These are phyloP conservation scores for Osmoderma eremita DNA, from an alignment of 2,888 invertebrate genomes.

Conservation along the genomic window DNA sequence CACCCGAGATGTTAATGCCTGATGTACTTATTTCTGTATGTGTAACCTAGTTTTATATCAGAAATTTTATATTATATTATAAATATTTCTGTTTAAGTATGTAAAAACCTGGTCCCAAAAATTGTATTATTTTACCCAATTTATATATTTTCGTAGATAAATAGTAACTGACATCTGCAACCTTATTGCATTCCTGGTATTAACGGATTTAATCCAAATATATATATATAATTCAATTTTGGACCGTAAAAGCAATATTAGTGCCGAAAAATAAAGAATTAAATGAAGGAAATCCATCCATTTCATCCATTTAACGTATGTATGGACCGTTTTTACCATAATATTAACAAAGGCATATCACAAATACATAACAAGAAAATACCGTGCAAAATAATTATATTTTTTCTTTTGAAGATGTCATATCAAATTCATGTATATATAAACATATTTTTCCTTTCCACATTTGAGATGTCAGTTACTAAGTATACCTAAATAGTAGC, in stretches of 20 bases:
- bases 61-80: background rate
- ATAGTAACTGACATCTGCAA: conserved; percentile 23
- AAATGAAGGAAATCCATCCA: too few relatives aligned
- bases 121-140: conserved; percentile 8
- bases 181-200: too few relatives aligned
- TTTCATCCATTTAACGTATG: too few relatives aligned
- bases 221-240: too few relatives aligned
- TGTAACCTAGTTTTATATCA: background rate
- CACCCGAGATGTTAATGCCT: too few relatives aligned
- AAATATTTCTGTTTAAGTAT: conserved; percentile 1
- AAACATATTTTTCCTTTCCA: too few relatives aligned
- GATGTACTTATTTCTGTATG: background rate
- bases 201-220: too few relatives aligned
- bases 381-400: conserved; percentile 1
- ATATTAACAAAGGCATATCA: too few relatives aligned
- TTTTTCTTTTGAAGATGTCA: conserved; percentile 8
- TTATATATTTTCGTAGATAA: conserved; percentile 23
- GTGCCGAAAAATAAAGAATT: too few relatives aligned
- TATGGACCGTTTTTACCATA: too few relatives aligned
- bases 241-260: too few relatives aligned
- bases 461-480: conserved; percentile 28
- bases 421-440: background rate
- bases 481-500: background rate
- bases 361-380: conserved; percentile 3
- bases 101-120: conserved; percentile 8